Conservation (phyloP, 2,113 vertebrate species). For the Hiodon alosoides region DNA sequence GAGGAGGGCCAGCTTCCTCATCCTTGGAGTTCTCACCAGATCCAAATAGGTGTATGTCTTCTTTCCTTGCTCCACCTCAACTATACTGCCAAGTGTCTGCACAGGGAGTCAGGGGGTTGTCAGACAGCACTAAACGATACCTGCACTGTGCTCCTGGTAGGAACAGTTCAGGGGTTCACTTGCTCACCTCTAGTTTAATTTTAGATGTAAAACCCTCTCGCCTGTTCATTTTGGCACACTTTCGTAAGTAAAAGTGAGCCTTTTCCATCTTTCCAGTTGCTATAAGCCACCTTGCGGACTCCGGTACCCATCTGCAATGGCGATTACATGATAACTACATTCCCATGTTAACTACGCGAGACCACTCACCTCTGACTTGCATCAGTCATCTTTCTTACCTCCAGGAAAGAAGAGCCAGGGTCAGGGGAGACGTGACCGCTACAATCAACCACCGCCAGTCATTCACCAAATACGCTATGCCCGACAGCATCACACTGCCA, state of each 20-base stretch:
- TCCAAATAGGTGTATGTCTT: slow-evolving; percentile 58
- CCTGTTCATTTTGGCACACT: slow-evolving; percentile 72
- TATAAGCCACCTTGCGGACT: slow-evolving; percentile 76
- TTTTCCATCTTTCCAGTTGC: slow-evolving; percentile 68
- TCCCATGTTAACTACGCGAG: neutral
- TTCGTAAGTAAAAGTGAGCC: slow-evolving; percentile 69
- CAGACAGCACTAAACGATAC: neutral
- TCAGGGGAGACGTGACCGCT: slow-evolving; percentile 50
- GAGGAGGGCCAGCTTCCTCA: slow-evolving; percentile 56
- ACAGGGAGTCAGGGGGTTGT: neutral
- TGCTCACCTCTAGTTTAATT: slow-evolving; percentile 63
- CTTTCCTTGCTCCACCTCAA: slow-evolving; percentile 38
- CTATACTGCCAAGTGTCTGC: slow-evolving; percentile 51
- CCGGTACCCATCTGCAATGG: slow-evolving; percentile 15
- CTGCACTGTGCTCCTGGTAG: neutral
- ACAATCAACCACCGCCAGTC: slow-evolving; percentile 62
- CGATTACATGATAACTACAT: neutral
- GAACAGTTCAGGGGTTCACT: neutral
- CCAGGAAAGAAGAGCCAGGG: slow-evolving; percentile 53
- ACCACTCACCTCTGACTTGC: neutral
- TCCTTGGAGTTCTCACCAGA: slow-evolving; percentile 58
- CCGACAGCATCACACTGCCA: slow-evolving; percentile 42
- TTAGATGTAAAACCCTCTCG: slow-evolving; percentile 32
- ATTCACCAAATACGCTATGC: slow-evolving; percentile 55
- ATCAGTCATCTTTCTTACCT: slow-evolving; percentile 42